Evolutionary conservation across 2,797 vertebrate genomes (phyloP), one percentile per base, ranked within the genome.

Genomic region (Triplophysa bombifrons): DNA sequence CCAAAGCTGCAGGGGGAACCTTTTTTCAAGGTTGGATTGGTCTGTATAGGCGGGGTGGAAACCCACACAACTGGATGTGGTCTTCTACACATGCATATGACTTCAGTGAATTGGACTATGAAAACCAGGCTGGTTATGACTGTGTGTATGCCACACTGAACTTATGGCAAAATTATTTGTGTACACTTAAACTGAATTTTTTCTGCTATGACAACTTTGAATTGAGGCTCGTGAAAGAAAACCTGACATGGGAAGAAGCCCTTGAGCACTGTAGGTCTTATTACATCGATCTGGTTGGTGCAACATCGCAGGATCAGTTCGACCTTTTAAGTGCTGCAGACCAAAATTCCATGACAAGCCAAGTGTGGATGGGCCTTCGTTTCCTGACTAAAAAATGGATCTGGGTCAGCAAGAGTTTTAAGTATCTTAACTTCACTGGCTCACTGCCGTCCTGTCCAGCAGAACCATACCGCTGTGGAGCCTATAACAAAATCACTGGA

Each of bases 161-260:
- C 8, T 0, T 20, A 50, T 77, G 68, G 58, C 13, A 11, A 25
- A 27, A 11, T 41, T 46, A 4, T n/a, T 12, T 16, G 14, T 71
- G 68, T 44, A 0, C 0, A 20, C 0, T 1, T 25, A 0, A 19
- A n/a, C 8, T 2, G 22, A 10, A 10, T 16, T 72, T 80, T 50
- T 65, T 65, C 51, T 83, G 81, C 72, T 65, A 66, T 38, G 13
- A 51, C 34, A 0, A 38, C 56, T 78, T 71, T 16, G 4, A 58
- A 7, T 30, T 70, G 19, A 38, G 2, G 0, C 60, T 72, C 12
- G 11, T 72, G 1, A 9, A 4, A 4, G 2, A 10, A 25, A 63
- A n/a, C 25, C 75, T 70, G 71, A 56, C 56, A 7, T 83, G 76
- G 76, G 66, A 75, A 48, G 71, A 72, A 25, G 76, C 81, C 4